phyloP scores from a whole-genome alignment of 1,140 invertebrate species.

The Mercenaria mercenaria region DNA sequence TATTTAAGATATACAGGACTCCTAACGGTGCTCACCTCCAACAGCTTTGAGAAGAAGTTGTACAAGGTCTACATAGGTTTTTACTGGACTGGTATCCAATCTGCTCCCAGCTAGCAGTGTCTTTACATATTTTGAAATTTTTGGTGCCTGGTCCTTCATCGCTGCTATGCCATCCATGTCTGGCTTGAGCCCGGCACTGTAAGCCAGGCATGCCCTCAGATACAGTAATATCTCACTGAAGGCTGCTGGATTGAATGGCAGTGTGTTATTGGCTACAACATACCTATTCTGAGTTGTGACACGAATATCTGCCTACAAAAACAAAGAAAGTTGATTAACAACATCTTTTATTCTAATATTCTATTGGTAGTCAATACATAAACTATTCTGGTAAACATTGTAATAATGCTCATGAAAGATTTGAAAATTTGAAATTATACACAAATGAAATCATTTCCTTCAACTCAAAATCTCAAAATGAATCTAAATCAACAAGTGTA shows the following conservation, averaged over 20 bases:
- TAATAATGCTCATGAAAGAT: no score
- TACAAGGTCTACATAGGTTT: slow-evolving; percentile 90
- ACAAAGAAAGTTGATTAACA: not conserved
- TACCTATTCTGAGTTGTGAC: slow-evolving; percentile 88
- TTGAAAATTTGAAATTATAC: no score
- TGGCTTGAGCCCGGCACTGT: slow-evolving; percentile 84
- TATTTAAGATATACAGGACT: no score
- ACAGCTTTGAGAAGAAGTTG: slow-evolving; percentile 89
- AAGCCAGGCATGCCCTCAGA: slow-evolving; percentile 90
- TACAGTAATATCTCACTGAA: slow-evolving; percentile 91
- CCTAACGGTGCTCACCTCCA: slow-evolving; percentile 81
- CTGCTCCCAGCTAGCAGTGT: slow-evolving; percentile 87
- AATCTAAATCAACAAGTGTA: no score
- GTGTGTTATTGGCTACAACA: slow-evolving; percentile 89
- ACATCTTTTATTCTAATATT: no score
- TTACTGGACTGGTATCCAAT: slow-evolving; percentile 87
- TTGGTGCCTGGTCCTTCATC: slow-evolving; percentile 80
- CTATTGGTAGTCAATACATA: no score
- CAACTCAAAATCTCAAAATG: no score
- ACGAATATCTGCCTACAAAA: slow-evolving; percentile 78
- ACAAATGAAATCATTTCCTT: no score
- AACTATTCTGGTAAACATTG: no score
- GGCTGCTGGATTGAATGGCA: slow-evolving; percentile 90
- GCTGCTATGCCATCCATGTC: slow-evolving; percentile 67
- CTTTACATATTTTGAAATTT: slow-evolving; percentile 75